Percentiles rank a stretch among this genome's conserved stretches.
phyloP scores from a whole-genome alignment of 2,888 invertebrate species.

The Syrista parreyssii region DNA sequence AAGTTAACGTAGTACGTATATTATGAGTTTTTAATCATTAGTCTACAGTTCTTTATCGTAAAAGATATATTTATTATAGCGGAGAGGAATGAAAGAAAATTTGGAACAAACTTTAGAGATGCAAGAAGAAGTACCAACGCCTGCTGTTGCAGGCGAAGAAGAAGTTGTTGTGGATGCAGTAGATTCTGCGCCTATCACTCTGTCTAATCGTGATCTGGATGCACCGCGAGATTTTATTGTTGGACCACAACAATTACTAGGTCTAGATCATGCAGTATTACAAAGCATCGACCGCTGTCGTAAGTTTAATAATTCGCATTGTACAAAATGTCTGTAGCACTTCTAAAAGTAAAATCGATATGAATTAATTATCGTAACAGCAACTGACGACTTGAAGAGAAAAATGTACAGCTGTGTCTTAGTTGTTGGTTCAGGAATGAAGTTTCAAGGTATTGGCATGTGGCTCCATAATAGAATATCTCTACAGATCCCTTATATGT shows the following conservation, averaged over 20 bases:
- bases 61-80: slow-evolving; percentile 52
- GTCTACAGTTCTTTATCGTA: neutral
- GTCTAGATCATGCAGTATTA: slow-evolving; percentile 90
- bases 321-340: neutral
- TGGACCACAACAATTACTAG: slow-evolving; percentile 83
- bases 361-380: slow-evolving; percentile 55
- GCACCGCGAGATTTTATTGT: slow-evolving; percentile 73
- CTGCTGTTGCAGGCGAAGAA: slow-evolving; percentile 61
- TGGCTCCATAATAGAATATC: slow-evolving; percentile 91
- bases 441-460: slow-evolving; percentile 83
- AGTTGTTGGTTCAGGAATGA: slow-evolving; percentile 92
- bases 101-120: slow-evolving; percentile 68
- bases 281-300: slow-evolving; percentile 92
- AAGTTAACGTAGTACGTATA: slow-evolving; percentile 36
- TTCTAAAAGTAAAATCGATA: no score
- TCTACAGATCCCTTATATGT: slow-evolving; percentile 84
- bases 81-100: slow-evolving; percentile 73
- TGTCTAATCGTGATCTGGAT: slow-evolving; percentile 57
- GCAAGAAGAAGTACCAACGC: slow-evolving; percentile 66
- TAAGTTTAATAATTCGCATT: slow-evolving; percentile 60
- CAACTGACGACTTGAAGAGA: slow-evolving; percentile 87
- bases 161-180: slow-evolving; percentile 68
- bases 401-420: slow-evolving; percentile 95
- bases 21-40: neutral
- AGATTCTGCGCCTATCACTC: slow-evolving; percentile 59